Conservation (phyloP, 2,888 invertebrate species). For the Pardosa pseudoannulata region DNA sequence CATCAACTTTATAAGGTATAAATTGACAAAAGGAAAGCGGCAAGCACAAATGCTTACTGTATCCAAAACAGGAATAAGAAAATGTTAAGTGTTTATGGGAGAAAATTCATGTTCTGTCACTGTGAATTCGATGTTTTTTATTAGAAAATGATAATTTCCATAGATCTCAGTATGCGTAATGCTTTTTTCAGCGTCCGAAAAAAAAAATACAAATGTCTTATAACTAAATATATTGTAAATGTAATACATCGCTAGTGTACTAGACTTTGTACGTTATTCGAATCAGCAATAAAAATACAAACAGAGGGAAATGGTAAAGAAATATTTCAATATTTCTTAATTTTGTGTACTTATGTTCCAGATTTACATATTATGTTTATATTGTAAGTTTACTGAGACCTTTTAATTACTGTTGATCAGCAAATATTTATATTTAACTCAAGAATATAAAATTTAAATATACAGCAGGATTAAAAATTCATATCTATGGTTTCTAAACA, state of each 20-base stretch:
- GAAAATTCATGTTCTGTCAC: background rate
- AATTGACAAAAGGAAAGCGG: background rate
- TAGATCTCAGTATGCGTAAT: background rate
- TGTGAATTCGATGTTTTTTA: constrained; percentile 6
- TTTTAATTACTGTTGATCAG: too few species aligned
- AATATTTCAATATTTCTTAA: background rate
- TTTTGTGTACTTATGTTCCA: background rate
- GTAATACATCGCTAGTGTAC: background rate
- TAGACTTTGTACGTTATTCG: background rate
- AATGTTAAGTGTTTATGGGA: background rate
- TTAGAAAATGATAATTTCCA: background rate
- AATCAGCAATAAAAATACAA: background rate
- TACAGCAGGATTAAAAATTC: too few species aligned
- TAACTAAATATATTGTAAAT: background rate
- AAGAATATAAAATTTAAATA: too few species aligned
- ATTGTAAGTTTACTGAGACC: too few species aligned
- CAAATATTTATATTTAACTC: too few species aligned
- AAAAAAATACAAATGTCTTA: background rate
- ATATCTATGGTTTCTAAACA: too few species aligned
- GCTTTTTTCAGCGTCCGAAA: background rate
- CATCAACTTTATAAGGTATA: too few species aligned
- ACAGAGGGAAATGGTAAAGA: background rate
- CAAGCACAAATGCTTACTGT: background rate
- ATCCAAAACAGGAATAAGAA: background rate
- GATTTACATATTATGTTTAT: background rate